Conservation (phyloP, 37 sponge, comb jelly and placozoan genomes). For the Ianthella basta region DNA sequence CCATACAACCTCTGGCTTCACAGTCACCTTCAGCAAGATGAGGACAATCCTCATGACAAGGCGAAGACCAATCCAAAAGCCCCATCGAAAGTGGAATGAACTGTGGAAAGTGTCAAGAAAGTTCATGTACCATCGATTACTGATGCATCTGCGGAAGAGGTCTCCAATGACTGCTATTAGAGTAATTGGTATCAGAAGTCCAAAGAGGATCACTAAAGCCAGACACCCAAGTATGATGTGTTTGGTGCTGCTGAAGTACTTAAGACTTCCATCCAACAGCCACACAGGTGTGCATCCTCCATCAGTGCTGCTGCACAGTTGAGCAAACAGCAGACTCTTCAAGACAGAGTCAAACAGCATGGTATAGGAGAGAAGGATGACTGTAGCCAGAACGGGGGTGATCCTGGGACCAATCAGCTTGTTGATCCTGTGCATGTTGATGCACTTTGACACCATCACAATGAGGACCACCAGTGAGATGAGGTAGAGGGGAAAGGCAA, state of each 20-base stretch:
- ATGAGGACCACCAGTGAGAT: slow-evolving; percentile 3
- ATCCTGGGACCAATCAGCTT: slow-evolving; percentile 15
- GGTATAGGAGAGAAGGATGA: slow-evolving; percentile 30
- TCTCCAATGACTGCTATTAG: slow-evolving; percentile 3
- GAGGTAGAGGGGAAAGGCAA: slow-evolving; percentile 47
- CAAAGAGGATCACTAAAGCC: background rate
- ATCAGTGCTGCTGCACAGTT: background rate
- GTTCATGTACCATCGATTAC: slow-evolving; percentile 11
- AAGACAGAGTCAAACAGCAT: slow-evolving; percentile 1
- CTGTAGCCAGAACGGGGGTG: slow-evolving; percentile 38
- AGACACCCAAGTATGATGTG: slow-evolving; percentile 19
- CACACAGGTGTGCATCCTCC: background rate
- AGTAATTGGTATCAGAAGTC: slow-evolving; percentile 26
- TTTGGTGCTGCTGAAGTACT: slow-evolving; percentile 9
- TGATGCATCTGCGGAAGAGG: slow-evolving; percentile 1
- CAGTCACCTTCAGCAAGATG: background rate
- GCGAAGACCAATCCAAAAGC: slow-evolving; percentile 62
- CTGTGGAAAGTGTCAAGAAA: slow-evolving; percentile 11
- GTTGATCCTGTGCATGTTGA: slow-evolving; percentile 6
- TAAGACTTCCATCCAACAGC: slow-evolving; percentile 25
- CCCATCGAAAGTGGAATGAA: slow-evolving; percentile 2
- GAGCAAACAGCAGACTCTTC: background rate
- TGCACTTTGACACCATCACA: background rate
- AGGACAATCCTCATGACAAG: slow-evolving; percentile 37
- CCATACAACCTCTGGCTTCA: background rate